Conservation (phyloP, 1,140 invertebrate genomes). For the Epicauta chinensis region DNA sequence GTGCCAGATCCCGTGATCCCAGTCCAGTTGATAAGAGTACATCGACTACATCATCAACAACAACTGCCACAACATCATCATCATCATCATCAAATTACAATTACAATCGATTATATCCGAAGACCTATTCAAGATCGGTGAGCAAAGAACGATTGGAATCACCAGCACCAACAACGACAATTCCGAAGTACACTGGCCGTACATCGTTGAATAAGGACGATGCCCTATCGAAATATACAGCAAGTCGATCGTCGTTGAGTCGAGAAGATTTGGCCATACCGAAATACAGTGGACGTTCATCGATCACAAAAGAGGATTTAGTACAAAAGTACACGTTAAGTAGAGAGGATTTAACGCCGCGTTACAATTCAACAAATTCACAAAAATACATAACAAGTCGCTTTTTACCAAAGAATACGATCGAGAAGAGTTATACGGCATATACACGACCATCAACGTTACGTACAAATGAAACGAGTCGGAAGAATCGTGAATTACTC, state of each 20-base stretch:
- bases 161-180: slow-evolving; percentile 24
- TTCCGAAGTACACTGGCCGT: slow-evolving; percentile 35
- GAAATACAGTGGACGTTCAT: slow-evolving; percentile 20
- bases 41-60: neutral
- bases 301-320: slow-evolving; percentile 18
- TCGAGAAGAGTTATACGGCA: slow-evolving; percentile 40
- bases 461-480: slow-evolving; percentile 34
- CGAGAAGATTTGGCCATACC: slow-evolving; percentile 5
- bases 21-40: slow-evolving; percentile 32
- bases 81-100: slow-evolving; percentile 30
- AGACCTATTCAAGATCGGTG: slow-evolving; percentile 28
- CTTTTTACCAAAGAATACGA: slow-evolving; percentile 40
- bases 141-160: slow-evolving; percentile 37
- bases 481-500: slow-evolving; percentile 38
- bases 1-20: slow-evolving; percentile 37
- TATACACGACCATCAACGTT: slow-evolving; percentile 31
- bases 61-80: too few species aligned
- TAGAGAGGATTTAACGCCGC: slow-evolving; percentile 23
- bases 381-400: slow-evolving; percentile 41
- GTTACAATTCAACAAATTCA: slow-evolving; percentile 33
- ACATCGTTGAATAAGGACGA: slow-evolving; percentile 22
- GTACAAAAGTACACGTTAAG: slow-evolving; percentile 5
- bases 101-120: slow-evolving; percentile 34
- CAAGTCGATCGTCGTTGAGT: slow-evolving; percentile 2
- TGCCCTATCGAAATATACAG: neutral